Evolutionary conservation across 2,797 vertebrate species (phyloP).

Genomic region (Orientallactaga sibirica): DNA sequence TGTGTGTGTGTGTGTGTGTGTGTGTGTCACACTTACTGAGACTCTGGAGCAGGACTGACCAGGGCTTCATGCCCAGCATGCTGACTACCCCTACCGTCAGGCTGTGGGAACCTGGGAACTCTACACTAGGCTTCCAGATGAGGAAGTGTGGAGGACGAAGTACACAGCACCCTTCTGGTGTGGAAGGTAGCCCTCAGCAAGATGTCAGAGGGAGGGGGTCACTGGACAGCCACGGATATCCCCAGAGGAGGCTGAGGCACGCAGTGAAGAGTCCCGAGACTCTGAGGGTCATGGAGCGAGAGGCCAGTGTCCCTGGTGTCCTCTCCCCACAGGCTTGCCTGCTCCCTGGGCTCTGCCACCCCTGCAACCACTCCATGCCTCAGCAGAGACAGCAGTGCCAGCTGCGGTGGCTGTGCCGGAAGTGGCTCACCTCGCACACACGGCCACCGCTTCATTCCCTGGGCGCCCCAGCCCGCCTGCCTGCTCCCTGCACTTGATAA

Average conservation of each 20-base stretch:
- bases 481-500: constrained; percentile 89
- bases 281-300: neutral
- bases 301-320: neutral
- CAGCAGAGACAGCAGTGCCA: no score
- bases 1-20: no score
- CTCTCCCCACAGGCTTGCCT: no score
- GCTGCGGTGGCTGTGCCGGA: neutral
- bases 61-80: constrained; percentile 85
- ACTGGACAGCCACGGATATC: neutral
- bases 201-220: neutral
- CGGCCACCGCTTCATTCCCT: constrained; percentile 19
- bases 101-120: neutral
- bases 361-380: neutral
- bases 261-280: neutral
- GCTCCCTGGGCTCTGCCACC: neutral
- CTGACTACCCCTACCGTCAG: neutral
- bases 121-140: neutral
- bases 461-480: constrained; percentile 69
- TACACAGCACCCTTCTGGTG: neutral
- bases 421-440: neutral
- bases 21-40: constrained; percentile 82
- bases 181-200: neutral
- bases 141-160: neutral
- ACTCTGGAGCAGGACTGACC: constrained; percentile 87
- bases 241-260: no score